A percentile compares a stretch with the other conserved stretches of the same genome.
Conservation (phyloP, 1,140 invertebrate species). For the Rhyacophila brunnea region DNA sequence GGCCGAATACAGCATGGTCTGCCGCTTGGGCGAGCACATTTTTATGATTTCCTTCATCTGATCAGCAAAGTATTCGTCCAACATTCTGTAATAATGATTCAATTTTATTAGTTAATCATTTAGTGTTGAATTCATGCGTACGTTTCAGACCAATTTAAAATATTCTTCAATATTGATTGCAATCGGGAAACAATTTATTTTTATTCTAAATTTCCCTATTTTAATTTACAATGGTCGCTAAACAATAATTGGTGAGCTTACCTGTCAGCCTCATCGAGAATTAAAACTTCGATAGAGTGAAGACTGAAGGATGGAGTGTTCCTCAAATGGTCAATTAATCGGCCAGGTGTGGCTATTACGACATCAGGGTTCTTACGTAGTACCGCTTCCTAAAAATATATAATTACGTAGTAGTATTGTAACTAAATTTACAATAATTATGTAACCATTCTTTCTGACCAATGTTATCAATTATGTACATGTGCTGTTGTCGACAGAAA, state of each 20-base stretch:
- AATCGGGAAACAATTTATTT: no score
- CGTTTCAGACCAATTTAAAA: no score
- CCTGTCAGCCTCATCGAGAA: constrained; percentile 94
- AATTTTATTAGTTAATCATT: neutral
- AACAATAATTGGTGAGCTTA: no score
- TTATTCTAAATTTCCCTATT: no score
- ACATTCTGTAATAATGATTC: constrained; percentile 67
- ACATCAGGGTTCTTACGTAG: constrained; percentile 91
- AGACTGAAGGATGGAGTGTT: constrained; percentile 92
- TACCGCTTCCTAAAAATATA: constrained; percentile 68
- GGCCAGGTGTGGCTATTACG: constrained; percentile 96
- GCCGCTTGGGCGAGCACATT: constrained; percentile 87
- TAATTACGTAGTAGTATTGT: neutral
- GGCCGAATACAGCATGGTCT: constrained; percentile 97
- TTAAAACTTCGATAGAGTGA: constrained; percentile 89
- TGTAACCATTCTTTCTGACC: no score
- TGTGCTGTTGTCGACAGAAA: no score
- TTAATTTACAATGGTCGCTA: no score
- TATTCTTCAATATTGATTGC: no score
- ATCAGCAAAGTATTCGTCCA: constrained; percentile 97
- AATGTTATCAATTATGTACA: no score
- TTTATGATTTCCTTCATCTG: constrained; percentile 97
- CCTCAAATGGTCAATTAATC: constrained; percentile 95
- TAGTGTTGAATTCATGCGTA: no score
- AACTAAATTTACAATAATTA: no score